A percentile compares a stretch with the other conserved stretches of the same genome.
Conservation (phyloP, 2,797 vertebrate species). For the Sciurus carolinensis region DNA sequence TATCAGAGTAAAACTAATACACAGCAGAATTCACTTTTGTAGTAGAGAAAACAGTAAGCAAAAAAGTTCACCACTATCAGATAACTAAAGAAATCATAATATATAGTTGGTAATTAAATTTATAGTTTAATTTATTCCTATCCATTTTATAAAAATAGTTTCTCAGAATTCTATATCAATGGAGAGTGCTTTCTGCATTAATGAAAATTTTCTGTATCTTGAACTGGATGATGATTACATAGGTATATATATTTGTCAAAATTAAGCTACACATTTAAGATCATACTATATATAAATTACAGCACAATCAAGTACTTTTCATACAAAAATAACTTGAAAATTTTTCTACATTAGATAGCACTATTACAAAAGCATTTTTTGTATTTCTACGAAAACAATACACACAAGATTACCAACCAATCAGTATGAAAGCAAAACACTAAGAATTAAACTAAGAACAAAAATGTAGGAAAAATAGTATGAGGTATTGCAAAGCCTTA, state of each 20-base stretch:
- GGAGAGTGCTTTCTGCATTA: background rate
- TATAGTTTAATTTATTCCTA: background rate
- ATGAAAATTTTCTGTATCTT: conserved; percentile 23
- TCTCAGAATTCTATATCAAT: conserved; percentile 50
- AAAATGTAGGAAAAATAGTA: background rate
- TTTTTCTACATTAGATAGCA: background rate
- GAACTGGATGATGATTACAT: background rate
- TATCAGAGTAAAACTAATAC: background rate
- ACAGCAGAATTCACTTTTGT: background rate
- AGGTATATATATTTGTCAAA: background rate
- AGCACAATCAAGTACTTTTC: conserved; percentile 1
- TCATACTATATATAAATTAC: background rate
- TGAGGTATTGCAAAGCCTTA: background rate
- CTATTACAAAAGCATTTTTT: background rate
- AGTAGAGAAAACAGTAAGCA: background rate
- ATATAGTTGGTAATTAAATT: background rate
- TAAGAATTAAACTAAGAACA: conserved; percentile 29
- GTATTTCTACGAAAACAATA: background rate
- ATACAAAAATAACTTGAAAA: background rate
- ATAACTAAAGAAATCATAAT: conserved; percentile 12
- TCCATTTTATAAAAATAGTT: background rate
- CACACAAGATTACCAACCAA: background rate
- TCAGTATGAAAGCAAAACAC: background rate
- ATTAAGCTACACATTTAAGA: conserved; percentile 1
- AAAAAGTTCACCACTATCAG: background rate